A percentile compares a stretch with the other conserved stretches of the same genome.
Evolutionary conservation across 2,797 vertebrate genomes (phyloP).

Genomic region (Trachops cirrhosus): DNA sequence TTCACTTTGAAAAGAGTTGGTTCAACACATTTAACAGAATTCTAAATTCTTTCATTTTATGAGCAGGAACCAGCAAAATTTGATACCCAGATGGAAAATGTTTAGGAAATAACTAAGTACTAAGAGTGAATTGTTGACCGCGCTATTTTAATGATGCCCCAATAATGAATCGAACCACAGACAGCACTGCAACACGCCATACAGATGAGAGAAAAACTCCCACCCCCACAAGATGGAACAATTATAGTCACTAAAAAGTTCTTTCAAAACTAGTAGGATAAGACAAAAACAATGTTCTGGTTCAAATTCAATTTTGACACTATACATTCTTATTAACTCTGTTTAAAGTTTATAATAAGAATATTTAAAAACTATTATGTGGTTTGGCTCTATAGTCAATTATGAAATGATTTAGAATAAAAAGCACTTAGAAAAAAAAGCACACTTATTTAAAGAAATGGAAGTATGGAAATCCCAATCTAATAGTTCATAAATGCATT

Average conservation of each 20-base stretch:
- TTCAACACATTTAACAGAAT: background rate
- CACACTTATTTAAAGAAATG: background rate
- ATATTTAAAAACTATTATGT: slow-evolving; percentile 1
- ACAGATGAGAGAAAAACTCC: background rate
- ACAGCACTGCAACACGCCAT: background rate
- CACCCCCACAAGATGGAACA: background rate
- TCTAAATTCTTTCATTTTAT: slow-evolving; percentile 28
- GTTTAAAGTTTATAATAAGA: background rate
- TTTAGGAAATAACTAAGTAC: background rate
- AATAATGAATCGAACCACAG: background rate
- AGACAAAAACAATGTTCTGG: background rate
- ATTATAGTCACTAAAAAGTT: background rate
- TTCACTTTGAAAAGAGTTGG: slow-evolving; percentile 8
- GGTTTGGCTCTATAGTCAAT: background rate
- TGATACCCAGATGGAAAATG: background rate
- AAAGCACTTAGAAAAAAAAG: background rate
- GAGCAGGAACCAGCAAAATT: background rate
- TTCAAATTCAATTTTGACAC: slow-evolving; percentile 24
- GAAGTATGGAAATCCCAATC: background rate
- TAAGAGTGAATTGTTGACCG: background rate
- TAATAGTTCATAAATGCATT: background rate
- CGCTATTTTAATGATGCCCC: background rate
- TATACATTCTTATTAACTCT: background rate
- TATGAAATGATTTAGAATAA: slow-evolving; percentile 25
- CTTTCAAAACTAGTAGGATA: slow-evolving; percentile 17